Conservation (phyloP, 2,113 vertebrate genomes). For the Elaphurus davidianus region DNA sequence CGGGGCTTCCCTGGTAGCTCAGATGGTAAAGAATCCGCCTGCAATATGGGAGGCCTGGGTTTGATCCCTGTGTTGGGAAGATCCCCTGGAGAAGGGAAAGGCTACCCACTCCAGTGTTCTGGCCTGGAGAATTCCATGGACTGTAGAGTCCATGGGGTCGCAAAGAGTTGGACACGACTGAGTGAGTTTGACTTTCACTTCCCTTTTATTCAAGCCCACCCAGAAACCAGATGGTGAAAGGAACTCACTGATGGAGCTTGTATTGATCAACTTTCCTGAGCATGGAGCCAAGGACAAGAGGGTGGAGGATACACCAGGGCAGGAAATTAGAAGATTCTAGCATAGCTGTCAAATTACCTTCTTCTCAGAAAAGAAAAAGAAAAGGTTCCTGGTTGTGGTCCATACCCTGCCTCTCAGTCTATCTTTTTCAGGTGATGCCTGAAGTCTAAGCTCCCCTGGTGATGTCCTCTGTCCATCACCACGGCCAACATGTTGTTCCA, state of each 20-base stretch:
- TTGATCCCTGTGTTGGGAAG: neutral
- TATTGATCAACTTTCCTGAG: neutral
- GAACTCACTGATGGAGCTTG: neutral
- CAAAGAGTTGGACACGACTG: neutral
- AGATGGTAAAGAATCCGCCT: neutral
- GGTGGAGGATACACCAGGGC: neutral
- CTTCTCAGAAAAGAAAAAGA: neutral
- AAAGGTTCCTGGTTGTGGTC: fast-evolving
- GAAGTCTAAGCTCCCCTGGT: too few relatives aligned
- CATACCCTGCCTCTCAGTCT: fast-evolving
- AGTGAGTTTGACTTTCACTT: neutral
- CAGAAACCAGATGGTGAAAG: neutral
- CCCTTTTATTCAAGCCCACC: neutral
- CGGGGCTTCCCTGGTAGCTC: neutral
- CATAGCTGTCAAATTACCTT: neutral
- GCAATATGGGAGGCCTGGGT: neutral
- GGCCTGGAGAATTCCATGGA: neutral
- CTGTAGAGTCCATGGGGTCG: neutral
- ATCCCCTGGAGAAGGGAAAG: neutral
- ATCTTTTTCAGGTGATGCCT: too few relatives aligned
- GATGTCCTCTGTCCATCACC: neutral
- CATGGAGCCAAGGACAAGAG: neutral
- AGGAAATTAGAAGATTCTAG: neutral
- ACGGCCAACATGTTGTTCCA: neutral
- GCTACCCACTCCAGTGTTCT: neutral